Base-by-base conservation (phyloP, 2,113 vertebrate species). In the Xenopus tropicalis region DNA sequence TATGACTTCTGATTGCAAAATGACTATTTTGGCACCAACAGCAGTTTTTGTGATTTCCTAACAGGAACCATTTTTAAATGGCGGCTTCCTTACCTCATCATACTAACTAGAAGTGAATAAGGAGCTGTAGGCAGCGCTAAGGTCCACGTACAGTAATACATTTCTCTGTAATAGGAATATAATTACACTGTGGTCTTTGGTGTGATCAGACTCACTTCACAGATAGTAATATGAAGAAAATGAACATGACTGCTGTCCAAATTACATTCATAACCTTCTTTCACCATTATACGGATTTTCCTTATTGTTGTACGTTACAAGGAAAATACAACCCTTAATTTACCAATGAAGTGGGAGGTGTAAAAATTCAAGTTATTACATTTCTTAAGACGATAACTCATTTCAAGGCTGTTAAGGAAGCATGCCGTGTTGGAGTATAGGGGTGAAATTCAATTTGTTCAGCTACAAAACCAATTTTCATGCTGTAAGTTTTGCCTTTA, bases 391-490 rank as follows among this genome's bases (percentile, higher is more conserved):
- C 62, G 66, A 76, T 76, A 76, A 76, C 73, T 76, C 73, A 76
- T 76, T 76, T 76, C 73, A 76, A 69, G 73, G 66, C 73, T 76
- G 73, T 76, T 76, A 69, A 52, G 66, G 66, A 76, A 69, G 66
- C 73, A 76, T 76, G 66, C 73, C 73, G 73, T 76, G 73, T 76
- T 63, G 65, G 66, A 63, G 73, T 63, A 76, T 42, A 69, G 66
- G 66, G 73, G 66, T 69, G 66, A 76, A 76, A 76, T 76, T 76
- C 73, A 76, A 76, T 76, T 76, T 76, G 73, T 76, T 76, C 73
- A 76, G 73, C 73, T 76, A 76, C 73, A 76, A 76, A 76, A 76
- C 73, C 73, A 76, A 76, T 76, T 76, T 76, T 69, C 73, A 76
- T 69, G 73, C 73, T 76, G 73, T 69, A 76, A 62, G 73, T 76